A percentile compares a stretch with the other conserved stretches of the same genome.
These are phyloP conservation scores for Hybos culiciformis DNA, from an alignment of 2,888 invertebrate genomes.

Conservation along the genomic window DNA sequence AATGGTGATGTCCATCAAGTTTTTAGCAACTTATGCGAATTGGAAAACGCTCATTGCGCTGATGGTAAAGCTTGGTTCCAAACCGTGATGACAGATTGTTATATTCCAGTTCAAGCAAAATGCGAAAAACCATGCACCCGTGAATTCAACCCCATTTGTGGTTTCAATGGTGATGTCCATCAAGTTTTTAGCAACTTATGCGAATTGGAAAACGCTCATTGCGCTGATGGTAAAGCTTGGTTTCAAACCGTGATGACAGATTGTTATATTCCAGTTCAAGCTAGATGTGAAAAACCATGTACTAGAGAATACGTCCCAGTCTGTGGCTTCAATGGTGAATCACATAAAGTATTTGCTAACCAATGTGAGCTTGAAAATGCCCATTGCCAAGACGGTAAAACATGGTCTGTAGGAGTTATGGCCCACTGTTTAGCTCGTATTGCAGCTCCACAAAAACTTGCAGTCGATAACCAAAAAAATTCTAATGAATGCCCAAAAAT, in stretches of 20 bases:
- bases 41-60: too few relatives aligned
- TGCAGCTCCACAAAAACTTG: neutral
- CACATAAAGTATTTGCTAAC: neutral
- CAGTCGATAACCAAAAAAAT: too few relatives aligned
- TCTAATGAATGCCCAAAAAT: slow-evolving; percentile 18
- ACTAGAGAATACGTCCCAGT: neutral
- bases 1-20: neutral
- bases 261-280: too few relatives aligned
- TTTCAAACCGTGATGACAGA: too few relatives aligned
- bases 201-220: too few relatives aligned
- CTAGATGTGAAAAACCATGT: neutral
- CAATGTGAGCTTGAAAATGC: neutral
- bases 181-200: too few relatives aligned
- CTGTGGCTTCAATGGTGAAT: neutral
- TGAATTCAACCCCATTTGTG: neutral
- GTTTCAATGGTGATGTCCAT: neutral
- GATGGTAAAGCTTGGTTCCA: too few relatives aligned
- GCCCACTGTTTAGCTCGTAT: neutral
- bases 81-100: too few relatives aligned
- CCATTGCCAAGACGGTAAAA: neutral
- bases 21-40: too few relatives aligned
- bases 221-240: too few relatives aligned
- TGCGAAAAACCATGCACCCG: neutral
- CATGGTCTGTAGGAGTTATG: neutral
- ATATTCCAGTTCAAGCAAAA: too few relatives aligned